Evolutionary conservation across 2,797 vertebrate genomes (phyloP).

Genomic region (Leuciscus waleckii): DNA sequence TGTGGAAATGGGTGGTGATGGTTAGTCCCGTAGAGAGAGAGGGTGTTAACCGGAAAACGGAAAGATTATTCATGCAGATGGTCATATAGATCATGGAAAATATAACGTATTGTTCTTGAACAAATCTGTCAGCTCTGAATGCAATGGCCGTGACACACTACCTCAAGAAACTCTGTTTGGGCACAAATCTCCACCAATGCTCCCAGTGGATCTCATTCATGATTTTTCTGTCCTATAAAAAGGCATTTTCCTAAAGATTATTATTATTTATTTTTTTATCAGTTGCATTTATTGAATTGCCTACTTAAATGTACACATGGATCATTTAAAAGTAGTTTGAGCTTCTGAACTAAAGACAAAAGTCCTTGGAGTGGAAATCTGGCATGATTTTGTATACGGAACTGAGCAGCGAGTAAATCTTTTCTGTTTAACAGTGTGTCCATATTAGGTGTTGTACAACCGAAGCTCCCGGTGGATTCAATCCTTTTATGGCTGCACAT

Average conservation of each 20-base stretch:
- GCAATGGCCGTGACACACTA: background rate
- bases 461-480: conserved; percentile 64
- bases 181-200: background rate
- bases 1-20: conserved; percentile 8
- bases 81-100: conserved; percentile 13
- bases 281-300: background rate
- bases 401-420: conserved; percentile 61
- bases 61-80: conserved; percentile 10
- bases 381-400: background rate
- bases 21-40: background rate
- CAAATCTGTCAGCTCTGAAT: background rate
- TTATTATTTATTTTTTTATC: too few species aligned
- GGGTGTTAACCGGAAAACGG: conserved; percentile 20
- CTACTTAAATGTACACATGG: background rate
- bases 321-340: background rate
- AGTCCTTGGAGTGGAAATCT: background rate
- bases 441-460: conserved; percentile 75
- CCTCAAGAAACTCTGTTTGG: background rate
- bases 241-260: too few species aligned
- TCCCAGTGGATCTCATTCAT: background rate
- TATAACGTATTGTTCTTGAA: background rate
- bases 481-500: conserved; percentile 75
- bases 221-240: background rate
- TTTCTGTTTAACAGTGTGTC: conserved; percentile 58
- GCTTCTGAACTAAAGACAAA: background rate